These are phyloP conservation scores for Indri indri DNA, from an alignment of 2,113 vertebrate species.

Conservation along the genomic window DNA sequence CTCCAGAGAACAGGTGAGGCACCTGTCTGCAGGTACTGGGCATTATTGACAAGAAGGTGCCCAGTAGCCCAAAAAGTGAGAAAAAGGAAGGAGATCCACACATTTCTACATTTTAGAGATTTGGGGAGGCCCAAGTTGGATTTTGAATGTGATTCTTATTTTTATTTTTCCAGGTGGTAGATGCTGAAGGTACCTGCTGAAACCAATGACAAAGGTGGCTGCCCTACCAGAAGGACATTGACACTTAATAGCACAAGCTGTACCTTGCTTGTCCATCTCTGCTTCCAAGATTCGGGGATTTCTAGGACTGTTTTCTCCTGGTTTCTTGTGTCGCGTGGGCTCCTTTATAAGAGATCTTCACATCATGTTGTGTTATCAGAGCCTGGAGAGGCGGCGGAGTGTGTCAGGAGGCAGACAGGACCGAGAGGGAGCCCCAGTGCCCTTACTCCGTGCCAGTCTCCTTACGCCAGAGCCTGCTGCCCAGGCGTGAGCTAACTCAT, in stretches of 20 bases:
- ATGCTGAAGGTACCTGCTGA: too few species aligned
- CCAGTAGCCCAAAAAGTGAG: background rate
- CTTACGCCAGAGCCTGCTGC: too few species aligned
- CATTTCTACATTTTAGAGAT: background rate
- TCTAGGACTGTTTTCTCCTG: background rate
- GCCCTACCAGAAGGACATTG: fast-evolving
- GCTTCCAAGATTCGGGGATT: background rate
- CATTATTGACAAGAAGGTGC: fast-evolving
- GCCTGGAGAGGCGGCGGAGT: too few species aligned
- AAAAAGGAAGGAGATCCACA: background rate
- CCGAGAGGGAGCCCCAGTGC: too few species aligned
- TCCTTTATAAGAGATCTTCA: background rate
- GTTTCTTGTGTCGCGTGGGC: background rate
- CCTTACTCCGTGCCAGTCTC: too few species aligned
- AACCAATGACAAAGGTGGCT: background rate
- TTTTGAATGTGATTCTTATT: background rate
- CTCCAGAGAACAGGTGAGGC: background rate
- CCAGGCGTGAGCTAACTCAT: background rate
- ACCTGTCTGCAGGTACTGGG: background rate
- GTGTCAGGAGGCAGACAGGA: background rate
- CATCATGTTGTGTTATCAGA: fast-evolving
- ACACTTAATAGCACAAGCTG: background rate
- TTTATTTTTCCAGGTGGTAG: background rate
- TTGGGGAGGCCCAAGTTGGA: background rate
- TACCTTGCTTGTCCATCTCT: fast-evolving